These are phyloP conservation scores for Entelurus aequoreus DNA, from an alignment of 2,113 vertebrate genomes.

Conservation along the genomic window DNA sequence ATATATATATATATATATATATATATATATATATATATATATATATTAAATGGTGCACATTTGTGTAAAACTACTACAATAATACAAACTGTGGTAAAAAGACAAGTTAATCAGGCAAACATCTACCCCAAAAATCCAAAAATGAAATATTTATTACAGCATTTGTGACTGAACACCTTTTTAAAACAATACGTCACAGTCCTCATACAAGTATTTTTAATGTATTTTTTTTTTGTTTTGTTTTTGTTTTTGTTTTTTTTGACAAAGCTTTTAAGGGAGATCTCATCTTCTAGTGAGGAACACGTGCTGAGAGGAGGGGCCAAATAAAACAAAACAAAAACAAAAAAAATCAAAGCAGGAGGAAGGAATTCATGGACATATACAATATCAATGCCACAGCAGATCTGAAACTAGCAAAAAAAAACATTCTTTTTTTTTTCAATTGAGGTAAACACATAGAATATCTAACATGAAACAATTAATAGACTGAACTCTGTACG, in stretches of 20 bases:
- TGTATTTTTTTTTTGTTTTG: slow-evolving; percentile 60
- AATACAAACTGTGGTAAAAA: slow-evolving; percentile 10
- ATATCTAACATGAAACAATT: slow-evolving; percentile 99
- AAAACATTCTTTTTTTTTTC: slow-evolving; percentile 95
- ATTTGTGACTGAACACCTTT: slow-evolving; percentile 99
- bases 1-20: no score
- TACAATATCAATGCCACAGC: slow-evolving; percentile 99
- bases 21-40: no score
- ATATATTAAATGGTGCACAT: no score
- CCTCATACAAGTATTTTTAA: slow-evolving; percentile 99
- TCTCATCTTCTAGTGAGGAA: slow-evolving; percentile 99
- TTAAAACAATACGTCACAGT: slow-evolving; percentile 99
- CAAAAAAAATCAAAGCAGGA: neutral
- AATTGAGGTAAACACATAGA: slow-evolving; percentile 99
- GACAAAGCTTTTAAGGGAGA: slow-evolving; percentile 99
- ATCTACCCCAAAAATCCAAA: slow-evolving; percentile 95
- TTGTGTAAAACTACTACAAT: no score
- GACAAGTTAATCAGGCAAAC: slow-evolving; percentile 82
- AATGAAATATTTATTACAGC: slow-evolving; percentile 99
- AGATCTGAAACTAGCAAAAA: slow-evolving; percentile 99
- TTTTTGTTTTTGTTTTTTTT: slow-evolving; percentile 58
- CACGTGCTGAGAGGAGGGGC: slow-evolving; percentile 90
- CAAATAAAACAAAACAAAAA: slow-evolving; percentile 49
- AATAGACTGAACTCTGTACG: slow-evolving; percentile 99
- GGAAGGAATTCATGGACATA: slow-evolving; percentile 99